Evolutionary conservation across 2,797 vertebrate genomes (phyloP).

Genomic region (Sorex maritimensis): DNA sequence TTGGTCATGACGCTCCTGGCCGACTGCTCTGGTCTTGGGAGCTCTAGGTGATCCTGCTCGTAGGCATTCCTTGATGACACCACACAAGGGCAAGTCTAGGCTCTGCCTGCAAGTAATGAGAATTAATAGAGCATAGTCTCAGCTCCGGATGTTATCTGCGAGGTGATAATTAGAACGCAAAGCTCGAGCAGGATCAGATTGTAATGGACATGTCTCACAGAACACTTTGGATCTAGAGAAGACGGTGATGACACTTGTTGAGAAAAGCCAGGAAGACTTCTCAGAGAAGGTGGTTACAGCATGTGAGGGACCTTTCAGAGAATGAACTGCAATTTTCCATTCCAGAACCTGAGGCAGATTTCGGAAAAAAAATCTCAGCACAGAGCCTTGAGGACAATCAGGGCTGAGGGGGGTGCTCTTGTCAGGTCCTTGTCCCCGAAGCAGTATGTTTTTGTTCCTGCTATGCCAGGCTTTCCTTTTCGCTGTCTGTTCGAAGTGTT

Average conservation of each 20-base stretch:
- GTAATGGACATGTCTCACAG: background rate
- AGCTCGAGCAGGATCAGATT: background rate
- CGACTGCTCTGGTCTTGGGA: constrained; percentile 7
- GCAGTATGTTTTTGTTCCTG: background rate
- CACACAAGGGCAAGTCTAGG: background rate
- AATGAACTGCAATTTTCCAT: constrained; percentile 10
- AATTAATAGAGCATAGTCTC: constrained; percentile 7
- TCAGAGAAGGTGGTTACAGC: background rate
- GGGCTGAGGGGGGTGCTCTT: background rate
- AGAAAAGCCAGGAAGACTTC: background rate
- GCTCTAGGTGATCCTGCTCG: background rate
- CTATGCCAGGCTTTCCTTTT: background rate
- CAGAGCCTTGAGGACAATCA: background rate
- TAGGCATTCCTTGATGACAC: background rate
- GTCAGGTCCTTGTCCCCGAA: background rate
- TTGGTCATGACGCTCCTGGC: background rate
- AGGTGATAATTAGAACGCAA: background rate
- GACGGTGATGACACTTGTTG: background rate
- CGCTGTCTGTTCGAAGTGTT: background rate
- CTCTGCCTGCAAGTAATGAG: constrained; percentile 31
- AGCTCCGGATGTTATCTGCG: background rate
- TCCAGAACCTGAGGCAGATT: background rate
- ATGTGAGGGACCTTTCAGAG: constrained; percentile 30
- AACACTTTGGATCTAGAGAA: background rate
- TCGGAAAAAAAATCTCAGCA: background rate